A percentile compares a stretch with the other conserved stretches of the same genome.
phyloP scores from a whole-genome alignment of 2,888 invertebrate species.

The Mechanitis mazaeus region DNA sequence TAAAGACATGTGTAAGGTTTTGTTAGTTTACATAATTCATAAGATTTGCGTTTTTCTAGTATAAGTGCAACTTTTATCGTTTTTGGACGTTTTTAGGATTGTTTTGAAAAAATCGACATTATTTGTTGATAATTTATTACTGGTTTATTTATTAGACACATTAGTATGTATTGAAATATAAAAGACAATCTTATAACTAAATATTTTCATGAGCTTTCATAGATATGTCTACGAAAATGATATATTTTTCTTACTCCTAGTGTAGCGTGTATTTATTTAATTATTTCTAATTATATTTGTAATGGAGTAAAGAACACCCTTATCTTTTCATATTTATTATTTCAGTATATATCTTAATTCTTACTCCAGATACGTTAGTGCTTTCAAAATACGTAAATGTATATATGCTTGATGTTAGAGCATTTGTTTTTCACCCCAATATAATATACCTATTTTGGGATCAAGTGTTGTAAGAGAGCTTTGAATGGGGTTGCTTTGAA shows the following conservation, averaged over 20 bases:
- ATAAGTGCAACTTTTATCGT: conserved; percentile 27
- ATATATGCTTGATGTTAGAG: conserved; percentile 37
- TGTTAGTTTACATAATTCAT: conserved; percentile 49
- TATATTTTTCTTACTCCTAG: conserved; percentile 75
- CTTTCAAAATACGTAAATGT: conserved; percentile 37
- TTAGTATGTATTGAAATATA: conserved; percentile 50
- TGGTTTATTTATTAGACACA: conserved; percentile 35
- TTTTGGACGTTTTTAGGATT: conserved; percentile 44
- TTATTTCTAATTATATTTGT: conserved; percentile 2
- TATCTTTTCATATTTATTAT: conserved; percentile 3
- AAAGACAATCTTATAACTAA: conserved; percentile 72
- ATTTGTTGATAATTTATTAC: conserved; percentile 21
- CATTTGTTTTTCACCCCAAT: conserved; percentile 26
- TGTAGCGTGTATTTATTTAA: conserved; percentile 37
- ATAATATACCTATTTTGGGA: conserved; percentile 60
- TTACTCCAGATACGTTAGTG: conserved; percentile 44
- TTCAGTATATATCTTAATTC: conserved; percentile 11
- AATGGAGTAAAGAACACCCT: background rate
- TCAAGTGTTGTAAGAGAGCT: conserved; percentile 47
- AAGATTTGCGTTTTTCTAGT: conserved; percentile 57
- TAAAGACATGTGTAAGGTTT: conserved; percentile 65
- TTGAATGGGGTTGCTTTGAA: conserved; percentile 18
- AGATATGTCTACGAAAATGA: conserved; percentile 56
- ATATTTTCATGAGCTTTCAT: conserved; percentile 72
- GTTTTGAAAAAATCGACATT: conserved; percentile 35